Conservation (phyloP, 2,888 invertebrate species). For the Athalia cordata region DNA sequence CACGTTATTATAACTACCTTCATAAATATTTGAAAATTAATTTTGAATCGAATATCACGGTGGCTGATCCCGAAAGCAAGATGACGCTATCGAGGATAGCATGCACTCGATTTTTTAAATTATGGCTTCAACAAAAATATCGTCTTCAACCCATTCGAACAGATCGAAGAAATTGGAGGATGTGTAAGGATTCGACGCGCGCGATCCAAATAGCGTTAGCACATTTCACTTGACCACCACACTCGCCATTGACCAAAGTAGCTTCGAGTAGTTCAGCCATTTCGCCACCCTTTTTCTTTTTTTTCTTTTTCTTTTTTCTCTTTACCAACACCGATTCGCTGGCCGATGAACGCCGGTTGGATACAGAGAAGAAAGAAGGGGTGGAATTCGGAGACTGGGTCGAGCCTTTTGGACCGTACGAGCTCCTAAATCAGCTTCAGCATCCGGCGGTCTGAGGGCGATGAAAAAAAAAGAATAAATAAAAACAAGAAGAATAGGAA, state of each 20-base stretch:
- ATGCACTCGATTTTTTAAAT: no score
- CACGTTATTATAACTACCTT: no score
- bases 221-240: conserved; percentile 45
- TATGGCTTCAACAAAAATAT: no score
- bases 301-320: neutral
- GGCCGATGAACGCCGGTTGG: conserved; percentile 21
- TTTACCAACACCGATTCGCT: neutral
- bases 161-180: no score
- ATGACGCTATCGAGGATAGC: neutral
- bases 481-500: neutral
- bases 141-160: no score
- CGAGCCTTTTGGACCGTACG: conserved; percentile 31
- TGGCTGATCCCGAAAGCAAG: neutral
- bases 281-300: conserved; percentile 25
- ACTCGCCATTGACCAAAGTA: conserved; percentile 15
- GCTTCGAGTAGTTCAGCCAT: conserved; percentile 46
- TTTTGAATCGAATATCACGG: neutral
- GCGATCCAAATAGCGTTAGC: neutral
- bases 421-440: conserved; percentile 44
- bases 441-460: conserved; percentile 13
- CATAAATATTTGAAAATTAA: neutral
- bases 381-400: conserved; percentile 29
- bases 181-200: no score
- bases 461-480: conserved; percentile 1
- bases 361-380: conserved; percentile 2